Percentiles rank a stretch among this genome's conserved stretches.
Evolutionary conservation across 2,797 vertebrate genomes (phyloP).

Genomic region (Ataeniobius toweri): DNA sequence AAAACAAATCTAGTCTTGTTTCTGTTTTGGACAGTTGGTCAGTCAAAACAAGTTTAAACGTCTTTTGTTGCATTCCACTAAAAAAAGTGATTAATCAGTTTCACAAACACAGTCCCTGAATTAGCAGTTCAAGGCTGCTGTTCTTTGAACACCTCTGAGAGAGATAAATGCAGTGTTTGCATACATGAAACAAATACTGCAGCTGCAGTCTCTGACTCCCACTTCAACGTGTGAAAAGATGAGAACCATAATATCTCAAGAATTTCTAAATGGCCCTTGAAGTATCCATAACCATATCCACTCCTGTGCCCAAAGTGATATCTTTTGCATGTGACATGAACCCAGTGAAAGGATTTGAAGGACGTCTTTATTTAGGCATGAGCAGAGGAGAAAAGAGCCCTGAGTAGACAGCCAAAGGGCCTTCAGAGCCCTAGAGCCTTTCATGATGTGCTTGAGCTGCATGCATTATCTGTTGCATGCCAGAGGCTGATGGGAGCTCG

Average conservation of each 20-base stretch:
- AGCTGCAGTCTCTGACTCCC: constrained; percentile 45
- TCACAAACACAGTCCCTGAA: neutral
- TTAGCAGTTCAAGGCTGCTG: neutral
- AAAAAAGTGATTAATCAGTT: neutral
- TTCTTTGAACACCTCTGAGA: constrained; percentile 17
- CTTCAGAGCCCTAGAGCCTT: constrained; percentile 48
- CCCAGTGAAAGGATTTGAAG: constrained; percentile 56
- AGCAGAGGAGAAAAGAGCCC: constrained; percentile 48
- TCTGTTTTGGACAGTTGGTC: constrained; percentile 5
- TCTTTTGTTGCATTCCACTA: neutral
- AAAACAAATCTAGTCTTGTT: neutral
- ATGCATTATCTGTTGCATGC: constrained; percentile 65
- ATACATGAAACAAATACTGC: constrained; percentile 19
- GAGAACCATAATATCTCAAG: constrained; percentile 46
- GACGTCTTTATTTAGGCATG: constrained; percentile 68
- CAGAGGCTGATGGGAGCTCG: constrained; percentile 55
- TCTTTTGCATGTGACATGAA: constrained; percentile 44
- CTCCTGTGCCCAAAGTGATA: constrained; percentile 32
- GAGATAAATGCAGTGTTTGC: constrained; percentile 14
- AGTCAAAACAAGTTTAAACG: neutral
- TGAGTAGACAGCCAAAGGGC: constrained; percentile 37
- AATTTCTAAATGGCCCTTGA: constrained; percentile 67
- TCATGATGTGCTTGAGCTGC: constrained; percentile 71
- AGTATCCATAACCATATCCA: constrained; percentile 57
- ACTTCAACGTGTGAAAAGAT: constrained; percentile 44